These are phyloP conservation scores for Andinoacara biseriatus DNA, from an alignment of 2,113 vertebrate genomes.

Conservation along the genomic window DNA sequence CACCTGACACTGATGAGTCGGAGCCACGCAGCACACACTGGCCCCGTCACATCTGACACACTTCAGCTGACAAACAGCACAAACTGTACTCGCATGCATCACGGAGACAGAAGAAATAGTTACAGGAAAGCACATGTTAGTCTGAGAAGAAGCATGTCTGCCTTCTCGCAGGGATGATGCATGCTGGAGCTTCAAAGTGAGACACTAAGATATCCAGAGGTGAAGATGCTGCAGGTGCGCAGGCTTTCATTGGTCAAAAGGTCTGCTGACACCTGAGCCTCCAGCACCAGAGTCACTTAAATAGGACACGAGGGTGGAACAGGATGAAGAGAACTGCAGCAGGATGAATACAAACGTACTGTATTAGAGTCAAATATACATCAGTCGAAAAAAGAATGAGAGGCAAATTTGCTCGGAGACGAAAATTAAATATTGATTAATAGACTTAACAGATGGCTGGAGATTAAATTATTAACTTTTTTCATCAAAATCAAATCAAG, in stretches of 20 bases:
- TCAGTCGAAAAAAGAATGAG: not conserved
- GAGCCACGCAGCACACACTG: not conserved
- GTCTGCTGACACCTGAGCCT: not conserved
- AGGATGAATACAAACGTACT: not conserved
- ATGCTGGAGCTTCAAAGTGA: not conserved
- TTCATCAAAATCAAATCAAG: not conserved
- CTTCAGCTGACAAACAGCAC: not conserved
- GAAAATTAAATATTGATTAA: slow-evolving; percentile 4
- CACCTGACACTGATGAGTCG: accelerated
- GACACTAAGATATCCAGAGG: not conserved
- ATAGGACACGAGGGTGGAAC: not conserved
- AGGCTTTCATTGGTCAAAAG: not conserved
- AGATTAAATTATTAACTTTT: accelerated
- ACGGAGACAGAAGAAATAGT: not conserved
- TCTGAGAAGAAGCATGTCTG: not conserved
- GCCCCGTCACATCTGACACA: not conserved
- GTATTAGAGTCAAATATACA: not conserved
- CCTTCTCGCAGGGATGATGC: not conserved
- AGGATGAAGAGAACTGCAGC: not conserved
- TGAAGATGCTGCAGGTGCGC: not conserved
- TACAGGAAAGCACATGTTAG: not conserved
- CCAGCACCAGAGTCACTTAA: not conserved
- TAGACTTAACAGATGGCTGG: not conserved
- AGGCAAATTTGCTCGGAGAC: not conserved
- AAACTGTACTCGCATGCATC: not conserved